These are phyloP conservation scores for Achlya flavicornis DNA, from an alignment of 2,888 invertebrate species.

Conservation along the genomic window DNA sequence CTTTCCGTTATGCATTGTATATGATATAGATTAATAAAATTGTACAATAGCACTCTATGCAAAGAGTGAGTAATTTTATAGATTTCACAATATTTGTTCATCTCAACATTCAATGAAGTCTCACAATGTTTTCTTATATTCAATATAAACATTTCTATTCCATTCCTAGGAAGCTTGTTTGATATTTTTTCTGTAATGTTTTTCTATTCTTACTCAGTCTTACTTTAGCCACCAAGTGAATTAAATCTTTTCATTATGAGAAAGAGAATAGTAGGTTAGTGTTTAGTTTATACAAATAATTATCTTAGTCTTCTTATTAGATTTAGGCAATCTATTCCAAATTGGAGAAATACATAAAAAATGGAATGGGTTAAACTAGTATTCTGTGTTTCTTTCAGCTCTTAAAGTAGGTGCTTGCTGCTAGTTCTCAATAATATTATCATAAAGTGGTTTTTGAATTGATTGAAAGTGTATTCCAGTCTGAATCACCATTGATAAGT, in stretches of 20 bases:
- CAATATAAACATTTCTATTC: background rate
- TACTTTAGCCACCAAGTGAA: conserved; percentile 33
- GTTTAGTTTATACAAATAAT: background rate
- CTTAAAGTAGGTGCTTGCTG: no score
- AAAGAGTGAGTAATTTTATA: background rate
- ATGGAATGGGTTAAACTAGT: conserved; percentile 13
- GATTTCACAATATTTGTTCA: background rate
- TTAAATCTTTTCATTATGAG: conserved; percentile 15
- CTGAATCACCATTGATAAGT: background rate
- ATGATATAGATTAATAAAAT: no score
- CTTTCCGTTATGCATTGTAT: no score
- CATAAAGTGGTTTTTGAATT: background rate
- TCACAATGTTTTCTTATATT: background rate
- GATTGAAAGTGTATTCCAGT: background rate
- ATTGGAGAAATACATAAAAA: conserved; percentile 14
- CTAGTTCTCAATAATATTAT: no score
- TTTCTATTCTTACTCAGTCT: conserved; percentile 35
- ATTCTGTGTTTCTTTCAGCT: no score
- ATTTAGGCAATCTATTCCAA: background rate
- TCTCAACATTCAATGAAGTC: background rate
- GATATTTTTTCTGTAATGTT: background rate
- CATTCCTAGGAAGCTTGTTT: no score
- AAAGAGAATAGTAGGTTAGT: conserved; percentile 3
- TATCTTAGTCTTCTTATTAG: background rate
- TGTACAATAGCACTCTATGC: no score